phyloP scores from a whole-genome alignment of 1,140 invertebrate species.

The Bombus soroeensis region DNA sequence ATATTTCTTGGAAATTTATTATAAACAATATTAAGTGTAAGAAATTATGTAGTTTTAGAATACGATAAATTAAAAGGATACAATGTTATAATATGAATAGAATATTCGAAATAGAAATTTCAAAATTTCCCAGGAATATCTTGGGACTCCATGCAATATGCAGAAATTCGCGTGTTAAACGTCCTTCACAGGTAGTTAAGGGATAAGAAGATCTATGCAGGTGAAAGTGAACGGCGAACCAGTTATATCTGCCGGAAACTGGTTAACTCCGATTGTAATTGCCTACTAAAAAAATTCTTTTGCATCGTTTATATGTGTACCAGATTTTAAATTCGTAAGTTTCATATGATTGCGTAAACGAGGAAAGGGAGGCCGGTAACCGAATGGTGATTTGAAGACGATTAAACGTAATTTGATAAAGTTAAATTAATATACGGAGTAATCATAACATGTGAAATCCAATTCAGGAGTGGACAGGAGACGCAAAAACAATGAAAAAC shows the following conservation, averaged over 20 bases:
- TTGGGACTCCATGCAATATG: not conserved
- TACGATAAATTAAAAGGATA: not conserved
- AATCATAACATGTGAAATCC: too few relatives aligned
- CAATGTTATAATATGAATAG: not conserved
- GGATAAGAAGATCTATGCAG: constrained; percentile 14
- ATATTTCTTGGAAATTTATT: not conserved
- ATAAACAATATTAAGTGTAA: too few relatives aligned
- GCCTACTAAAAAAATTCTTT: not conserved
- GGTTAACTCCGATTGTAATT: constrained; percentile 17
- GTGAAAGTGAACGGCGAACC: constrained; percentile 42
- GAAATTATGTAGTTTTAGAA: not conserved
- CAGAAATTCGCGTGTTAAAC: not conserved
- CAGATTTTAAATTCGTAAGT: not conserved
- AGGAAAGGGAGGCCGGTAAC: too few relatives aligned
- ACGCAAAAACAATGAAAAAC: too few relatives aligned
- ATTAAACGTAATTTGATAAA: too few relatives aligned
- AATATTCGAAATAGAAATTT: too few relatives aligned
- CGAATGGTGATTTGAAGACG: not conserved
- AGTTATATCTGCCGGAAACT: constrained; percentile 41
- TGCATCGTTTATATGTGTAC: not conserved
- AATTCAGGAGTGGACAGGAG: too few relatives aligned
- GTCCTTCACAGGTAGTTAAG: constrained; percentile 26
- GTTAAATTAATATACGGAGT: too few relatives aligned
- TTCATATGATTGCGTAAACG: not conserved
- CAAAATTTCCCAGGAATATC: not conserved